Percentiles rank a stretch among this genome's conserved stretches.
Conservation (phyloP, 1,140 invertebrate genomes). For the Druon quercuslanigerum region DNA sequence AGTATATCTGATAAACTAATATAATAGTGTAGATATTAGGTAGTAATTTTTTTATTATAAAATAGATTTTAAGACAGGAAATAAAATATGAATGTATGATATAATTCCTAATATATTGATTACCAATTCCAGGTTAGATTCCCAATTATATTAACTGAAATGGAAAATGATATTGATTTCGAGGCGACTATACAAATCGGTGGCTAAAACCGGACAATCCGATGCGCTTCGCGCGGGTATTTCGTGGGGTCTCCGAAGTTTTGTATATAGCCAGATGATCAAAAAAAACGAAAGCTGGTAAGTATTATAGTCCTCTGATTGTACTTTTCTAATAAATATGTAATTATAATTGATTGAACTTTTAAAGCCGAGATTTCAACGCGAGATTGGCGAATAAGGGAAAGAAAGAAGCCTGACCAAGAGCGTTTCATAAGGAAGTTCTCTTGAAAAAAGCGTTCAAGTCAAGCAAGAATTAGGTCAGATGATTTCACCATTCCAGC, state of each 20-base stretch:
- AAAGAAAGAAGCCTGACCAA: slow-evolving; percentile 97
- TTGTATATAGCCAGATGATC: too few species aligned
- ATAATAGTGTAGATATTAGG: too few species aligned
- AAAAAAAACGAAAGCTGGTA: too few species aligned
- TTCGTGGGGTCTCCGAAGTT: too few species aligned
- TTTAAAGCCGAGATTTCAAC: slow-evolving; percentile 89
- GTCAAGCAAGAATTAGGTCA: too few species aligned
- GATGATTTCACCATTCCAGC: too few species aligned
- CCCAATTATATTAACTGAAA: slow-evolving; percentile 87
- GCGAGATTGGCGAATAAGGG: slow-evolving; percentile 84
- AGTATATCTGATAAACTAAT: too few species aligned
- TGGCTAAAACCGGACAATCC: slow-evolving; percentile 85
- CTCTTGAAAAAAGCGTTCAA: slow-evolving; percentile 87
- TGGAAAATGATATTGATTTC: slow-evolving; percentile 89
- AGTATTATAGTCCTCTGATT: too few species aligned
- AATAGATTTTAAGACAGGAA: background rate
- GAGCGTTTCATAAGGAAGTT: slow-evolving; percentile 92
- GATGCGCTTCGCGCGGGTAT: slow-evolving; percentile 85
- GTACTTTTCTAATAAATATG: too few species aligned
- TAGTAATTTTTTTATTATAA: background rate
- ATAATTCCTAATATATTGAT: slow-evolving; percentile 5
- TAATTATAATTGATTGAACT: background rate
- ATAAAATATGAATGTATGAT: background rate
- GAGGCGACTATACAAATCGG: slow-evolving; percentile 83
- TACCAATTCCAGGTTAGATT: slow-evolving; percentile 83